phyloP scores from a whole-genome alignment of 2,888 invertebrate genomes.

The Ormyrus nitidulus region DNA sequence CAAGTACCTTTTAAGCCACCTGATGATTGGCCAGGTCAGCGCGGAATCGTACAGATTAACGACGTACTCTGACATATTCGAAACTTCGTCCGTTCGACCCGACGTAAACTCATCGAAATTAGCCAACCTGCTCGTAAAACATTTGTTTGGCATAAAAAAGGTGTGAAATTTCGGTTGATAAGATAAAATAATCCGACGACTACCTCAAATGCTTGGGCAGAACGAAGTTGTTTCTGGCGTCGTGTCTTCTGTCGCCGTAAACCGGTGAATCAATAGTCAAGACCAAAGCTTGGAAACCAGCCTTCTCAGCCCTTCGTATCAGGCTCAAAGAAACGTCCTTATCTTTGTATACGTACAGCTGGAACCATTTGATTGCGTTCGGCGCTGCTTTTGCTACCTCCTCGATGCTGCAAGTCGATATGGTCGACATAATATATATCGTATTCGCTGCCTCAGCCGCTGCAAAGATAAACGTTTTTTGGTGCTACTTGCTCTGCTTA shows the following conservation, averaged over 20 bases:
- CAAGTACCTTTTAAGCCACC: conserved; percentile 85
- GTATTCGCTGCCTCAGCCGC: conserved; percentile 88
- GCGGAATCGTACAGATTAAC: conserved; percentile 86
- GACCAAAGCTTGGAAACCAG: conserved; percentile 91
- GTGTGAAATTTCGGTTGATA: neutral
- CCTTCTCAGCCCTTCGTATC: conserved; percentile 86
- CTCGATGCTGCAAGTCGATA: conserved; percentile 91
- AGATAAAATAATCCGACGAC: neutral
- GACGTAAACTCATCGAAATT: conserved; percentile 83
- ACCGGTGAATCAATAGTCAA: conserved; percentile 93
- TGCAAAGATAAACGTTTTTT: conserved; percentile 70
- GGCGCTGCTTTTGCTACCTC: conserved; percentile 89
- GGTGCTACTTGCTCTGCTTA: too few relatives aligned
- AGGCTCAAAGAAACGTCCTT: conserved; percentile 83
- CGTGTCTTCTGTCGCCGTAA: conserved; percentile 89
- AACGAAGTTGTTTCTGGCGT: conserved; percentile 89
- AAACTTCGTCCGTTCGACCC: conserved; percentile 77
- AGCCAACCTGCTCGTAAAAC: conserved; percentile 79
- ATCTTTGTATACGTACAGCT: conserved; percentile 92
- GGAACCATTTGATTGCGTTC: conserved; percentile 89
- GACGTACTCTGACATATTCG: conserved; percentile 88
- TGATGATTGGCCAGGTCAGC: conserved; percentile 90
- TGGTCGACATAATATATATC: conserved; percentile 89
- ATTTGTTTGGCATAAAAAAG: too few relatives aligned
- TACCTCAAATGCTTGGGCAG: conserved; percentile 88